Base-by-base conservation (phyloP, 2,888 invertebrate species). In the Apamea sordens region DNA sequence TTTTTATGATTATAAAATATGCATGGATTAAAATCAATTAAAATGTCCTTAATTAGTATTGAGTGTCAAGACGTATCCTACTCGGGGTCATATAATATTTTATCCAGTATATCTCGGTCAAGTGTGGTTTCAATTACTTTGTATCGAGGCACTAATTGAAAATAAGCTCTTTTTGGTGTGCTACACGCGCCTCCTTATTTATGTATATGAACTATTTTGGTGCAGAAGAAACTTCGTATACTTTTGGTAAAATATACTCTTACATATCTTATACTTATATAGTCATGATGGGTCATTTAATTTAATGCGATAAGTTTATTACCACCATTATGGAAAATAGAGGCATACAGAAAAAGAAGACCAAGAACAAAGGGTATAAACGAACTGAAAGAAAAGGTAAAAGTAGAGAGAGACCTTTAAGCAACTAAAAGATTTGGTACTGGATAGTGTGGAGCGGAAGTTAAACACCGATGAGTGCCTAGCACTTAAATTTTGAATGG, bases 91-190 rank as follows among this genome's bases (percentile, higher is more conserved):
- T 53, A 53, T 21, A 56, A 71, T 28, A 44, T 69, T 50, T 32
- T n/a, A 73, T 59, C n/a, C 76, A 61, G 13, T 74, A 36, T 73
- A 32, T 73, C 18, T 73, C 32, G 73, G 32, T 13, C 24, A 73
- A 73, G 24, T 73, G 32, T 56, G 32, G 32, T 73, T 56, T 75
- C 24, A 75, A 73, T 75, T 75, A 75, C 41, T 75, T 56, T 56
- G 44, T 44, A 56, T 44, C 56, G 44, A 73, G 32, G 21, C n/a
- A 73, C 15, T 73, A 73, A 76, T 73, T 76, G 59, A 36, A 73
- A 59, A 13, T 76, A 47, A 59, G 75, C 44, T 59, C 44, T 32
- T 76, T 32, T 44, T 73, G n/a, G 59, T 44, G n/a, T 13, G 5
- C 5, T 32, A 32, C 44, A 47, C 2, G 50, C 13, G 13, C 11